Conservation (phyloP, 2,888 invertebrate genomes). For the Watsonalla binaria region DNA sequence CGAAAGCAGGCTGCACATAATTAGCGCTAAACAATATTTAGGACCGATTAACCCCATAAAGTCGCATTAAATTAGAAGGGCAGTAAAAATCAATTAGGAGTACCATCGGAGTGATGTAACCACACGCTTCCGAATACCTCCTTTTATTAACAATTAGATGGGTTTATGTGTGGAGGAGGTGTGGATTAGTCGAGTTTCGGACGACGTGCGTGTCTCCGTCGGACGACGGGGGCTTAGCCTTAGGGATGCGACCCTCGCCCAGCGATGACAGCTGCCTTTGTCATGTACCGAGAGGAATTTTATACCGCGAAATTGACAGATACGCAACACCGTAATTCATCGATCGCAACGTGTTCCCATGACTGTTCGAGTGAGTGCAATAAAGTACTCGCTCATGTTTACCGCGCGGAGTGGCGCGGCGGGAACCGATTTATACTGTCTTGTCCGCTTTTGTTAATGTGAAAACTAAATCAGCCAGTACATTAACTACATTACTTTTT, state of each 20-base stretch:
- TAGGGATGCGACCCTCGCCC: slow-evolving; percentile 67
- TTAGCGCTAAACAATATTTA: slow-evolving; percentile 65
- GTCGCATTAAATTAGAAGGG: slow-evolving; percentile 60
- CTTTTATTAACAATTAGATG: slow-evolving; percentile 78
- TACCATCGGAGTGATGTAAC: slow-evolving; percentile 60
- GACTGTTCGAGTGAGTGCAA: slow-evolving; percentile 56
- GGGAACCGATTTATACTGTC: slow-evolving; percentile 65
- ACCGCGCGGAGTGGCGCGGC: slow-evolving; percentile 54
- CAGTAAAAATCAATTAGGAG: slow-evolving; percentile 73
- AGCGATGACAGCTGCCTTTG: slow-evolving; percentile 74
- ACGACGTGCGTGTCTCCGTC: slow-evolving; percentile 66
- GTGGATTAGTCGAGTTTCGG: slow-evolving; percentile 66
- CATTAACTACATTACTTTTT: slow-evolving; percentile 21
- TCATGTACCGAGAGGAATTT: slow-evolving; percentile 67
- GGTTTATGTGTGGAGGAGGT: slow-evolving; percentile 74
- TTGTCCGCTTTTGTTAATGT: slow-evolving; percentile 73
- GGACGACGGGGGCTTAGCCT: slow-evolving; percentile 66
- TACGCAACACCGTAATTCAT: slow-evolving; percentile 58
- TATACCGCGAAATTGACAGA: slow-evolving; percentile 73
- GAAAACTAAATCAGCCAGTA: slow-evolving; percentile 62
- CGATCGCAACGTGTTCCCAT: slow-evolving; percentile 49
- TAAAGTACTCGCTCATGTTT: slow-evolving; percentile 58
- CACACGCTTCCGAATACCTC: slow-evolving; percentile 68
- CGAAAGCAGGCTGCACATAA: slow-evolving; percentile 53
- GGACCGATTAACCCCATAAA: slow-evolving; percentile 58